Conservation (phyloP, 1,140 invertebrate genomes). For the Ephestia elutella region DNA sequence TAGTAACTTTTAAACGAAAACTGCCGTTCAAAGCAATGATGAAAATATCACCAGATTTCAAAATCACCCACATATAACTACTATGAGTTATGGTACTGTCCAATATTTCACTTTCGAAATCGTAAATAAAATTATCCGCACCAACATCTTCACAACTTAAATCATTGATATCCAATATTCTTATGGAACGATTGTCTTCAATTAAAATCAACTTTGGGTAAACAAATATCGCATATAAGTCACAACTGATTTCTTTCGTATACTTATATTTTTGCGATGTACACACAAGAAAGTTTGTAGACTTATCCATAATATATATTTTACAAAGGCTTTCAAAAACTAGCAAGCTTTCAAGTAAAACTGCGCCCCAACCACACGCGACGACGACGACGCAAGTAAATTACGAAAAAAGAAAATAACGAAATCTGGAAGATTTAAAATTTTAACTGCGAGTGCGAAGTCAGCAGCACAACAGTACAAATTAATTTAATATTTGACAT, state of each 20-base stretch:
- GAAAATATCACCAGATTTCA: constrained; percentile 41
- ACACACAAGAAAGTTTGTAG: background rate
- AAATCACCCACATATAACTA: constrained; percentile 44
- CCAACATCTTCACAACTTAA: constrained; percentile 23
- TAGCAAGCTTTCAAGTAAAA: no score
- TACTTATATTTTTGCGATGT: background rate
- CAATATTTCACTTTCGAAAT: constrained; percentile 34
- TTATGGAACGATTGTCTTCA: constrained; percentile 35
- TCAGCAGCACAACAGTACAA: no score
- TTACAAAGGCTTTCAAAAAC: background rate
- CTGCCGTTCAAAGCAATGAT: constrained; percentile 34
- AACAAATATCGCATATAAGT: constrained; percentile 28
- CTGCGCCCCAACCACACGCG: no score
- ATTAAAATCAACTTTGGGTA: constrained; percentile 49
- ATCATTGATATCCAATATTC: constrained; percentile 27
- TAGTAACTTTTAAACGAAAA: constrained; percentile 30
- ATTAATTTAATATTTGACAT: no score
- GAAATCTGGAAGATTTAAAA: no score
- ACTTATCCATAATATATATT: background rate
- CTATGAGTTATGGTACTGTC: constrained; percentile 28
- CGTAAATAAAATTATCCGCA: constrained; percentile 17
- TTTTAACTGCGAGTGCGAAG: no score
- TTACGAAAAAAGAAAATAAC: no score
- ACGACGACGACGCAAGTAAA: no score
- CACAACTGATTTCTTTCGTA: background rate